Percentiles rank a stretch among this genome's conserved stretches.
Conservation (phyloP, 2,888 invertebrate genomes). For the Hyalella azteca region DNA sequence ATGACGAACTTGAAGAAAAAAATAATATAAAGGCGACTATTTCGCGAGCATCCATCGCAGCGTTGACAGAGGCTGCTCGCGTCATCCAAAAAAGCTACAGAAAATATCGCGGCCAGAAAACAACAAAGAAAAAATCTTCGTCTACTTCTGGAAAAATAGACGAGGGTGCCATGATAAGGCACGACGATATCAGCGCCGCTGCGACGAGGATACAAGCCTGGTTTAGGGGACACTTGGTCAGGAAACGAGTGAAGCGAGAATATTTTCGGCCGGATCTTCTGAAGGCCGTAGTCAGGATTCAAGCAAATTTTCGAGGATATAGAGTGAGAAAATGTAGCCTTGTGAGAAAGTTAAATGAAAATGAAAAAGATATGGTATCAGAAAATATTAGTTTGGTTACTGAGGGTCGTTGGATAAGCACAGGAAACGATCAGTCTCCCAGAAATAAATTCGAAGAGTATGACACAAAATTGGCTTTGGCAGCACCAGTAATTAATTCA, state of each 20-base stretch:
- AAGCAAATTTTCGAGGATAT: not conserved
- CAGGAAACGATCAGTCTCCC: no score
- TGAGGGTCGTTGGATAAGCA: no score
- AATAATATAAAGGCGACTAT: not conserved
- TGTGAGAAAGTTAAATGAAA: no score
- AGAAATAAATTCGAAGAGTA: no score
- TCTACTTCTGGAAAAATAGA: not conserved
- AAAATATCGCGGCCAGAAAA: not conserved
- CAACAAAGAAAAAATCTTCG: not conserved
- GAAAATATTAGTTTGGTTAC: no score
- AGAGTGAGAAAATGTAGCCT: not conserved
- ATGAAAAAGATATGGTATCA: no score
- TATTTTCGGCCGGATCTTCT: not conserved
- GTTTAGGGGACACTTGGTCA: conserved; percentile 21
- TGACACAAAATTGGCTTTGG: no score
- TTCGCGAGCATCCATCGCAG: not conserved
- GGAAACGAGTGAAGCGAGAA: not conserved
- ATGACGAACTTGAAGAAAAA: not conserved
- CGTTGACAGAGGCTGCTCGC: not conserved
- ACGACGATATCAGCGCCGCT: not conserved
- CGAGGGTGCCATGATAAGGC: not conserved
- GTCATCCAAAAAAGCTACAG: conserved; percentile 7
- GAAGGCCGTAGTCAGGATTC: conserved; percentile 3
- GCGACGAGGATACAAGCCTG: conserved; percentile 15
- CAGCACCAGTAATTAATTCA: no score